A percentile compares a stretch with the other conserved stretches of the same genome.
Conservation (phyloP, 2,113 vertebrate species). For the Spizaetus ornatus region DNA sequence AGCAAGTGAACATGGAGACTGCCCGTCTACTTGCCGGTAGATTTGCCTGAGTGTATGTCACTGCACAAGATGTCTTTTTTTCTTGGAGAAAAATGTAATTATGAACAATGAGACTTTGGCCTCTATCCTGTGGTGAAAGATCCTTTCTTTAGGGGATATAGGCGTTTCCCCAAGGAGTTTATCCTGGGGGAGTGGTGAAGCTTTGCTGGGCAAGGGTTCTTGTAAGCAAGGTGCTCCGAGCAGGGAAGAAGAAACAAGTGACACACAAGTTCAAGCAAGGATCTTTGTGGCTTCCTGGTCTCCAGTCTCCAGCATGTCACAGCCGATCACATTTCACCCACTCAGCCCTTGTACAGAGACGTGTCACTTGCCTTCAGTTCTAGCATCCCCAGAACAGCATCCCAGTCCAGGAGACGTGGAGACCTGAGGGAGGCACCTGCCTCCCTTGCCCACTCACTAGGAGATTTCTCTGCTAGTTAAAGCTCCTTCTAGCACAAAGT, state of each 20-base stretch:
- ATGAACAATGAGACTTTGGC: background rate
- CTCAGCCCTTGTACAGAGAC: accelerated
- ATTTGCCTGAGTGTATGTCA: background rate
- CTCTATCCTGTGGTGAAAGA: background rate
- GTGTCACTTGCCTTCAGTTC: background rate
- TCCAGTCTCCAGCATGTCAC: background rate
- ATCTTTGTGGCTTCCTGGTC: background rate
- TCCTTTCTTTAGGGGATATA: background rate
- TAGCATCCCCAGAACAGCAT: background rate
- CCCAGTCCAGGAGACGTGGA: background rate
- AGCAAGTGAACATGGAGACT: background rate
- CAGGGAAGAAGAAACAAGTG: background rate
- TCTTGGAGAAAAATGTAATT: background rate
- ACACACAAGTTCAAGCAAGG: background rate
- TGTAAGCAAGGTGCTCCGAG: background rate
- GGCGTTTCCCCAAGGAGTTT: background rate
- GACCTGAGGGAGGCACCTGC: background rate
- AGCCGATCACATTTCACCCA: background rate
- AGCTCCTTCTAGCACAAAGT: background rate
- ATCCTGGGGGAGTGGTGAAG: background rate
- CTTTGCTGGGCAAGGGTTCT: background rate
- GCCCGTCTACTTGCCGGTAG: background rate
- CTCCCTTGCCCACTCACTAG: background rate
- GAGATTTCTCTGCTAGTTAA: background rate
- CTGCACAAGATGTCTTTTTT: background rate